Percentiles rank a stretch among this genome's conserved stretches.
phyloP scores from a whole-genome alignment of 2,113 vertebrate genomes.

The Pteropus alecto region DNA sequence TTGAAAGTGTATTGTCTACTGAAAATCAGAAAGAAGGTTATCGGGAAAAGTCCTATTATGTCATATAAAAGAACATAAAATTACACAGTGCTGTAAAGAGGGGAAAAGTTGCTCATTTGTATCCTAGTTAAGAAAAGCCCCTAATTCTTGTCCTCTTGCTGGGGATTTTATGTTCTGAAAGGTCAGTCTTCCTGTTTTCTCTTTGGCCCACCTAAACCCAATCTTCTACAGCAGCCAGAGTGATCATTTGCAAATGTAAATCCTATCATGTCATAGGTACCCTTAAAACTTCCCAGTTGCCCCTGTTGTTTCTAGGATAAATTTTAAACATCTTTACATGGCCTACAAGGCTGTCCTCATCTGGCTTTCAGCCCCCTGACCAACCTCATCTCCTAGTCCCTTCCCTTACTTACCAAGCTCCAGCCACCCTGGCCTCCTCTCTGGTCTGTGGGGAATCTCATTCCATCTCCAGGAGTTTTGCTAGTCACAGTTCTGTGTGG shows the following conservation, averaged over 20 bases:
- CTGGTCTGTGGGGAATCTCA: neutral
- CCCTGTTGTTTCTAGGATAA: neutral
- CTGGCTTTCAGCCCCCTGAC: neutral
- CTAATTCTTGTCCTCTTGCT: neutral
- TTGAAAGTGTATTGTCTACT: neutral
- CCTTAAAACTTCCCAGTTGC: neutral
- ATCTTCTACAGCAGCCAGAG: neutral
- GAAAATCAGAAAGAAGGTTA: neutral
- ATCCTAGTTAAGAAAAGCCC: neutral
- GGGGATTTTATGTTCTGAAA: neutral
- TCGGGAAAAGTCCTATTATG: neutral
- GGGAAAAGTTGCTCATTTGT: neutral
- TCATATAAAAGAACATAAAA: neutral
- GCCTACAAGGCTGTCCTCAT: neutral
- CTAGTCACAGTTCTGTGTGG: neutral
- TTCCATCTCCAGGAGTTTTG: neutral
- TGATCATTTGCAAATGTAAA: neutral
- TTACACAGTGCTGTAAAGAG: neutral
- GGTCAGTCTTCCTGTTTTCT: neutral
- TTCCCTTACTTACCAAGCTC: neutral
- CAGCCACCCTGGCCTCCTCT: neutral
- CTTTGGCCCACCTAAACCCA: neutral
- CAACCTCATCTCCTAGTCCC: neutral
- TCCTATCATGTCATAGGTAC: neutral
- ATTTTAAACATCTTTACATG: neutral